phyloP scores from a whole-genome alignment of 2,797 vertebrate species.

The Otus scops region DNA sequence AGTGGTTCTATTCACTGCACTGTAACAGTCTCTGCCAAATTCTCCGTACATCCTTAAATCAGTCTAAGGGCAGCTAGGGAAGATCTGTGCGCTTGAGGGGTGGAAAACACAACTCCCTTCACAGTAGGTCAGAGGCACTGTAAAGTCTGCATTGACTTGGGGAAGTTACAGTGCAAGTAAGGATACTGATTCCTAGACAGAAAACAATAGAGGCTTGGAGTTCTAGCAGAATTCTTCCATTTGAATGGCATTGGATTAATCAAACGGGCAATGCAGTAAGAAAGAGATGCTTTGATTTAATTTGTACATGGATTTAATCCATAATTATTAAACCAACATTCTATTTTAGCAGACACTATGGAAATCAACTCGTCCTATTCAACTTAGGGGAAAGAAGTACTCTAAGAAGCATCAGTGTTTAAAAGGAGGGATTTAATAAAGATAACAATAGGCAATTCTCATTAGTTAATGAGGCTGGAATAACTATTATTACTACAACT shows the following conservation, averaged over 20 bases:
- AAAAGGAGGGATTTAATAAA: not conserved
- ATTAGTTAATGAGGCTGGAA: not conserved
- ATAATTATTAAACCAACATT: not conserved
- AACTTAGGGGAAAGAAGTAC: not conserved
- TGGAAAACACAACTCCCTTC: not conserved
- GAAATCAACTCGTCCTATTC: not conserved
- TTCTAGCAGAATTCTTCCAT: not conserved
- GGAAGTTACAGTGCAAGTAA: not conserved
- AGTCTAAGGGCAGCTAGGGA: not conserved
- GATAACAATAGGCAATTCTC: not conserved
- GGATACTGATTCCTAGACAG: not conserved
- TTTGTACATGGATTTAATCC: constrained; percentile 19
- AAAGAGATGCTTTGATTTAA: not conserved
- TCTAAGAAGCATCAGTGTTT: not conserved
- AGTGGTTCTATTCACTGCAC: constrained; percentile 2
- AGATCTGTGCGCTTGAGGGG: not conserved
- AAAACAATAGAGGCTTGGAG: not conserved
- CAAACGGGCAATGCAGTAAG: not conserved
- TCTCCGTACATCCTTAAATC: not conserved
- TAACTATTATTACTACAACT: not conserved
- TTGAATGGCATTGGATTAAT: not conserved
- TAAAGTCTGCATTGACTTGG: not conserved
- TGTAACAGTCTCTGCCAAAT: not conserved
- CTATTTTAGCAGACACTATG: not conserved
- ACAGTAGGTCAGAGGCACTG: not conserved